phyloP scores from a whole-genome alignment of 1,140 invertebrate genomes.

The Lordiphosa mommai region DNA sequence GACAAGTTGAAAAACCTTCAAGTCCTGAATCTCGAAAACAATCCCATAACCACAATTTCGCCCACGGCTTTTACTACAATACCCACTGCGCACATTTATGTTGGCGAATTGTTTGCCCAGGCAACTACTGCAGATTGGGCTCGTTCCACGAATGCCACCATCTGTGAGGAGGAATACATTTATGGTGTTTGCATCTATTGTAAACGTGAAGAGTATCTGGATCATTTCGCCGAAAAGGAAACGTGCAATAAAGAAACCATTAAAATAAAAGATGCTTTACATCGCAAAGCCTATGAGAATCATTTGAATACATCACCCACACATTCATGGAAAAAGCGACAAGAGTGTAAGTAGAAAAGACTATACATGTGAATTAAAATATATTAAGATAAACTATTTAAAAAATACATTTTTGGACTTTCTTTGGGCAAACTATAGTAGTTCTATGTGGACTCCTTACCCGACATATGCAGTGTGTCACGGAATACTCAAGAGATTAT shows the following conservation, averaged over 20 bases:
- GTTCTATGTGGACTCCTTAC: too few species aligned
- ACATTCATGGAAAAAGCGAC: conserved; percentile 10
- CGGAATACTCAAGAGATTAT: too few species aligned
- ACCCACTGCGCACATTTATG: conserved; percentile 52
- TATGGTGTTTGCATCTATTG: conserved; percentile 63
- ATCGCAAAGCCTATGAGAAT: conserved; percentile 41
- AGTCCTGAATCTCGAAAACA: conserved; percentile 57
- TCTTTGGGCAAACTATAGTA: too few species aligned
- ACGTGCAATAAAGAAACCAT: conserved; percentile 54
- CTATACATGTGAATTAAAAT: conserved; percentile 4
- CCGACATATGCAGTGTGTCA: too few species aligned
- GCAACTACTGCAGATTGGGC: conserved; percentile 39
- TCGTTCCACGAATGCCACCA: conserved; percentile 48
- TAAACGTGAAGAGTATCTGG: conserved; percentile 53
- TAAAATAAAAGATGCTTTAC: conserved; percentile 43
- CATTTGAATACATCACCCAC: conserved; percentile 11
- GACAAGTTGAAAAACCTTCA: conserved; percentile 50
- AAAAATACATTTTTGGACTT: too few species aligned
- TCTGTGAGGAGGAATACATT: conserved; percentile 60
- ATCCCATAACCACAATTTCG: conserved; percentile 65
- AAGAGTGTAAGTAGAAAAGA: conserved; percentile 29
- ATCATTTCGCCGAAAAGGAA: conserved; percentile 58
- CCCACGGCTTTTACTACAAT: conserved; percentile 41
- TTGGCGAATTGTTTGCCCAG: conserved; percentile 38
- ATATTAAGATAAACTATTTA: too few species aligned